phyloP scores from a whole-genome alignment of 2,797 vertebrate species.

The Melanotaenia nigrans region DNA sequence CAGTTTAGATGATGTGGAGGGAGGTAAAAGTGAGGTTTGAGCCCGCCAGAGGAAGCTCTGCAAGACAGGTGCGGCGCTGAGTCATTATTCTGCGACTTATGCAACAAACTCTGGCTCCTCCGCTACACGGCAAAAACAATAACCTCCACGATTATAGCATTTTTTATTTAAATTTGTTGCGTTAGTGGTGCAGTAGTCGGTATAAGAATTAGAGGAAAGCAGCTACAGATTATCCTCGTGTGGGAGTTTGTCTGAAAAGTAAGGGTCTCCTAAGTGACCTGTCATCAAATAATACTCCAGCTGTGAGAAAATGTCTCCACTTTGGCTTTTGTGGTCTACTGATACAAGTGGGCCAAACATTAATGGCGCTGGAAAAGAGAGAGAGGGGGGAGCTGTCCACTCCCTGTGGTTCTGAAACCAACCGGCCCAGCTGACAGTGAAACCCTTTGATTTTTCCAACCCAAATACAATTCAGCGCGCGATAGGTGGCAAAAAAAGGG shows the following conservation, averaged over 20 bases:
- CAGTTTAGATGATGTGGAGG: slow-evolving; percentile 27
- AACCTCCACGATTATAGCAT: slow-evolving; percentile 16
- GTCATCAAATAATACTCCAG: slow-evolving; percentile 34
- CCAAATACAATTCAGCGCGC: slow-evolving; percentile 24
- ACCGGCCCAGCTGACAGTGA: background rate
- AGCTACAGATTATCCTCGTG: background rate
- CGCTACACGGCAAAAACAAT: slow-evolving; percentile 45
- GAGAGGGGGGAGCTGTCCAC: slow-evolving; percentile 63
- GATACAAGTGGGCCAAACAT: slow-evolving; percentile 55
- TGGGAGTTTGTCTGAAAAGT: slow-evolving; percentile 8
- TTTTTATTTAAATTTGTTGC: slow-evolving; percentile 45
- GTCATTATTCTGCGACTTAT: slow-evolving; percentile 83
- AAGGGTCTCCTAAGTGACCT: slow-evolving; percentile 35
- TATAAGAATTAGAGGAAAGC: slow-evolving; percentile 3
- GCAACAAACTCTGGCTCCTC: slow-evolving; percentile 75
- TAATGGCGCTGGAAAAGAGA: slow-evolving; percentile 20
- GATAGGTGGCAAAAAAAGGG: slow-evolving; percentile 9
- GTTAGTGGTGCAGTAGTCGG: slow-evolving; percentile 34
- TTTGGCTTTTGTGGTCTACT: slow-evolving; percentile 36
- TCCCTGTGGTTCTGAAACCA: slow-evolving; percentile 66
- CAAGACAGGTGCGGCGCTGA: slow-evolving; percentile 84
- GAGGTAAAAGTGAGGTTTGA: slow-evolving; percentile 45
- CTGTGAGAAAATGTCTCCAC: slow-evolving; percentile 35
- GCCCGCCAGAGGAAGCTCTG: slow-evolving; percentile 64
- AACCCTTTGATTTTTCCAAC: slow-evolving; percentile 17